phyloP scores from a whole-genome alignment of 2,888 invertebrate genomes.

The Andrena bicolor region DNA sequence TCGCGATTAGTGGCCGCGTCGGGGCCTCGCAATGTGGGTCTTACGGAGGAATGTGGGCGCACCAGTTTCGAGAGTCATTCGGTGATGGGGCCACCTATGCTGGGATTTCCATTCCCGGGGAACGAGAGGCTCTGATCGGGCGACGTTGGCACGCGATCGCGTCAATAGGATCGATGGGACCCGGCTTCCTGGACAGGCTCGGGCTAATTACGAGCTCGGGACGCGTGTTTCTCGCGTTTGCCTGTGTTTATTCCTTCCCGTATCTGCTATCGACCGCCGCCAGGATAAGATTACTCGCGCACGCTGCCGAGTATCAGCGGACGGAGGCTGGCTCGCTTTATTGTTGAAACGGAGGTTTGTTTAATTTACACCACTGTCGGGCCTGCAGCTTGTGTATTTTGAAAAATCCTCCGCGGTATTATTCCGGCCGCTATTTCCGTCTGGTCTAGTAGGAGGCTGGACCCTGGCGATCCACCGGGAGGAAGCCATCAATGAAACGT shows the following conservation, averaged over 20 bases:
- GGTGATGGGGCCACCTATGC: slow-evolving; percentile 70
- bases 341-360: slow-evolving; percentile 40
- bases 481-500: slow-evolving; percentile 19
- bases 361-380: slow-evolving; percentile 33
- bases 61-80: slow-evolving; percentile 79
- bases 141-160: slow-evolving; percentile 1
- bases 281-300: slow-evolving; percentile 50
- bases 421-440: slow-evolving; percentile 35
- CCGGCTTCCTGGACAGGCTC: too few species aligned
- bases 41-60: slow-evolving; percentile 78
- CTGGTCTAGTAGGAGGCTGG: not conserved
- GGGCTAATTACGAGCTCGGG: not conserved
- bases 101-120: slow-evolving; percentile 62
- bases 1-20: slow-evolving; percentile 46
- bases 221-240: not conserved
- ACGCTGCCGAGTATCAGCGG: slow-evolving; percentile 37
- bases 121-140: not conserved
- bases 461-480: not conserved
- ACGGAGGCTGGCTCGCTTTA: slow-evolving; percentile 18
- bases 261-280: slow-evolving; percentile 29
- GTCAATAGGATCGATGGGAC: not conserved
- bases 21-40: slow-evolving; percentile 53
- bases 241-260: slow-evolving; percentile 23
- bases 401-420: slow-evolving; percentile 29
- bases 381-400: slow-evolving; percentile 44